Evolutionary conservation across 2,888 invertebrate genomes (phyloP).

Genomic region (Dasysyrphus tricinctus): DNA sequence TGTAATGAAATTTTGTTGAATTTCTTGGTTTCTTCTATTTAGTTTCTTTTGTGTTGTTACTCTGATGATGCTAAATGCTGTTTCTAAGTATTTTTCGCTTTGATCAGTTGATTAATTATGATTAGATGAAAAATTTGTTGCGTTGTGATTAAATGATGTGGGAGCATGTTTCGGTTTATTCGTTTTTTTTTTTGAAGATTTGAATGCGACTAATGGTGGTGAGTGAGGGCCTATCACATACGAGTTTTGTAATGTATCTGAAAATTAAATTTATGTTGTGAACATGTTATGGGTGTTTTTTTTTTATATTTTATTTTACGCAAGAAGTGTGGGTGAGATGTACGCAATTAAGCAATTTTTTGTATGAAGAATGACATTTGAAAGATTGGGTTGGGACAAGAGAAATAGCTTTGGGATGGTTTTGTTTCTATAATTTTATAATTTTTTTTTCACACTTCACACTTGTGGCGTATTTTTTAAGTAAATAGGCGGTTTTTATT

Average conservation of each 20-base stretch:
- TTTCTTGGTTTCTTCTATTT: constrained; percentile 1
- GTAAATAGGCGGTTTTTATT: constrained; percentile 23
- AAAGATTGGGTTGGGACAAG: constrained; percentile 44
- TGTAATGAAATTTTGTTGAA: constrained; percentile 47
- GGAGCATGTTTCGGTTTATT: constrained; percentile 28
- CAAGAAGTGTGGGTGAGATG: constrained; percentile 65
- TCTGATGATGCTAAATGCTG: background rate
- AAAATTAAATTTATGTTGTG: constrained; percentile 61
- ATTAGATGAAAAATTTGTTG: constrained; percentile 73
- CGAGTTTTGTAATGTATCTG: constrained; percentile 65
- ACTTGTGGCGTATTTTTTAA: constrained; percentile 59
- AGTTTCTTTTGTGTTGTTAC: constrained; percentile 14
- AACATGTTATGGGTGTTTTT: constrained; percentile 47
- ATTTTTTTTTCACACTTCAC: constrained; percentile 11
- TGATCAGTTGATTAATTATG: constrained; percentile 70
- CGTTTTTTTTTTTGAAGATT: background rate
- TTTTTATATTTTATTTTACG: constrained; percentile 35
- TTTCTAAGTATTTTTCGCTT: constrained; percentile 23
- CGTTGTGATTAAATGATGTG: constrained; percentile 64
- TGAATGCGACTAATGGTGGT: constrained; percentile 18
- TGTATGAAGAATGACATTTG: constrained; percentile 62
- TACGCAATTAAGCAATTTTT: constrained; percentile 61
- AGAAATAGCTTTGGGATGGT: constrained; percentile 29
- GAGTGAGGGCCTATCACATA: constrained; percentile 47
- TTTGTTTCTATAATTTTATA: constrained; percentile 6